These are phyloP conservation scores for Clarias gariepinus DNA, from an alignment of 2,113 vertebrate genomes.

Conservation along the genomic window DNA sequence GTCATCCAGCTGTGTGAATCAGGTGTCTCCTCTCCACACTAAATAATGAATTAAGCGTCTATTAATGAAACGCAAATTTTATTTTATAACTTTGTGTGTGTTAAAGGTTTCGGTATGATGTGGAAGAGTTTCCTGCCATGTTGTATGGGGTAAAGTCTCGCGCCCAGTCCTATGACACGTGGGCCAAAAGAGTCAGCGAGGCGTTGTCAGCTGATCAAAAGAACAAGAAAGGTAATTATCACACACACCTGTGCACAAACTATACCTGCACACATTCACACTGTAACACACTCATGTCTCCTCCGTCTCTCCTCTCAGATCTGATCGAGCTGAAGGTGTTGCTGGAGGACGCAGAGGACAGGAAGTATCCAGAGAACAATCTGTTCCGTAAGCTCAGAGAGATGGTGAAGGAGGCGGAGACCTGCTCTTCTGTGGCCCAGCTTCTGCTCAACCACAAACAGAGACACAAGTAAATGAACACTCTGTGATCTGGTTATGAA, in stretches of 20 bases:
- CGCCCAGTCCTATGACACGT: slow-evolving; percentile 94
- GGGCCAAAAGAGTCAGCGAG: slow-evolving; percentile 91
- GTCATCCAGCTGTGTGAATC: neutral
- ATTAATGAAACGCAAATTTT: too few species aligned
- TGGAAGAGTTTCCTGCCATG: slow-evolving; percentile 93
- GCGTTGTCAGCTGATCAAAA: slow-evolving; percentile 88
- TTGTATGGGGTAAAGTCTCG: slow-evolving; percentile 91
- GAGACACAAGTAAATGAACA: slow-evolving; percentile 78
- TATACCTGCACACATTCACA: neutral
- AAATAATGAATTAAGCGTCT: neutral
- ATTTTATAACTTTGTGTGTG: neutral
- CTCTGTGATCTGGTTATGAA: neutral
- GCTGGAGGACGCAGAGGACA: slow-evolving; percentile 94
- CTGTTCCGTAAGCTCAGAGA: slow-evolving; percentile 88
- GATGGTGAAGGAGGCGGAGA: slow-evolving; percentile 96
- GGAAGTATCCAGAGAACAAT: slow-evolving; percentile 92
- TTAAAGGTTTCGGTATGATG: slow-evolving; percentile 88
- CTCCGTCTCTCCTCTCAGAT: slow-evolving; percentile 69
- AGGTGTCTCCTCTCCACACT: neutral
- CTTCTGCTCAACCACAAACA: slow-evolving; percentile 95
- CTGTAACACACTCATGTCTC: neutral
- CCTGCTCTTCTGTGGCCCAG: slow-evolving; percentile 96
- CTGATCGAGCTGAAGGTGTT: slow-evolving; percentile 93
- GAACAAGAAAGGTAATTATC: slow-evolving; percentile 91
- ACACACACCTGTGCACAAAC: neutral